phyloP scores from a whole-genome alignment of 2,888 invertebrate genomes.

The Drosophila neotestacea region DNA sequence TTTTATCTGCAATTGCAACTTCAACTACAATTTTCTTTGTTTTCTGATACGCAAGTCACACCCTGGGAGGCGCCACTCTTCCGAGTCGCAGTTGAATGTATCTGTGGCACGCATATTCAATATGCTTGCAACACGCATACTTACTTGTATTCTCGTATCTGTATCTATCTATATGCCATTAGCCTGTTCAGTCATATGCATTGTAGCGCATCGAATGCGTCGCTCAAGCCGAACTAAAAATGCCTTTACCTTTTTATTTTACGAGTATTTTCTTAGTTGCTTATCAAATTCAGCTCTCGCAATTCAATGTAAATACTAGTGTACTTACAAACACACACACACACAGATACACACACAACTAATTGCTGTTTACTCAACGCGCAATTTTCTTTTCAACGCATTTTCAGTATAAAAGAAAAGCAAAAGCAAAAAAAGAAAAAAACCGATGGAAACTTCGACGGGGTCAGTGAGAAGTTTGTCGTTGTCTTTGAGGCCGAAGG shows the following conservation, averaged over 20 bases:
- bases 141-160: no score
- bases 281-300: constrained; percentile 54
- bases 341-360: constrained; percentile 45
- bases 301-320: constrained; percentile 71
- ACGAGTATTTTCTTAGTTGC: constrained; percentile 45
- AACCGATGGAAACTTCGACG: constrained; percentile 9
- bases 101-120: constrained; percentile 1
- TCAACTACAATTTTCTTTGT: not conserved
- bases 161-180: constrained; percentile 23
- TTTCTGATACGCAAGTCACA: constrained; percentile 1
- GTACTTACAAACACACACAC: constrained; percentile 40
- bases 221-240: constrained; percentile 56
- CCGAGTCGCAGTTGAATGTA: not conserved
- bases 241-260: constrained; percentile 46
- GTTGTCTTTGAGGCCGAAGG: constrained; percentile 45
- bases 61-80: constrained; percentile 6
- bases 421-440: not conserved
- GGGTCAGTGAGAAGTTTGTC: constrained; percentile 28
- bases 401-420: constrained; percentile 31
- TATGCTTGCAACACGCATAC: constrained; percentile 13
- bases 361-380: constrained; percentile 73
- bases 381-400: constrained; percentile 75
- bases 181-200: constrained; percentile 50
- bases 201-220: constrained; percentile 54
- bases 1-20: not conserved